Percentiles rank a stretch among this genome's conserved stretches.
Conservation (phyloP, 2,888 invertebrate genomes). For the Ligdia adustata region DNA sequence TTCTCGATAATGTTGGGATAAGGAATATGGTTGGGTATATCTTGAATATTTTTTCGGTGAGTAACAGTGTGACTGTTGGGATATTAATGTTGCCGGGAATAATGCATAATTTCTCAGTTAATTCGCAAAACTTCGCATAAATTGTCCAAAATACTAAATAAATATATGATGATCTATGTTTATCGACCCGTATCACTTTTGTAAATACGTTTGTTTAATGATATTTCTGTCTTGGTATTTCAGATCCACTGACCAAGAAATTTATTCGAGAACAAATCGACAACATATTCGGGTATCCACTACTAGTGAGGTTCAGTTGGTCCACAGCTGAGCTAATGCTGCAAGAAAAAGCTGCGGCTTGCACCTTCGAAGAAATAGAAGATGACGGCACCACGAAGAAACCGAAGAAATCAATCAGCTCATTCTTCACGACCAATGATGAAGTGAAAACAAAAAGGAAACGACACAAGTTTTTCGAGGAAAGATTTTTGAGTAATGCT, state of each 20-base stretch:
- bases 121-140: too few species aligned
- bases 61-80: too few species aligned
- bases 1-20: too few species aligned
- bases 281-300: constrained; percentile 96
- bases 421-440: constrained; percentile 77
- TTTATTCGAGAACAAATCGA: constrained; percentile 93
- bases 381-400: constrained; percentile 74
- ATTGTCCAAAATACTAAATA: too few species aligned
- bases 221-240: constrained; percentile 40
- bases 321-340: constrained; percentile 95
- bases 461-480: constrained; percentile 87
- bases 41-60: too few species aligned
- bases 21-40: too few species aligned
- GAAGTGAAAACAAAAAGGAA: constrained; percentile 73
- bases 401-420: constrained; percentile 82
- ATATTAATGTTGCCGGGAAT: too few species aligned
- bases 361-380: constrained; percentile 88
- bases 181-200: too few species aligned
- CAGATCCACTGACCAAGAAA: constrained; percentile 96
- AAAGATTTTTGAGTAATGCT: constrained; percentile 84
- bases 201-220: too few species aligned
- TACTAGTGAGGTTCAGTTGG: constrained; percentile 98
- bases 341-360: constrained; percentile 87
- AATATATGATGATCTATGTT: too few species aligned
- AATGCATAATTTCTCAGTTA: too few species aligned